These are phyloP conservation scores for Actenoides lindsayi DNA, from an alignment of 2,113 vertebrate genomes.

Conservation along the genomic window DNA sequence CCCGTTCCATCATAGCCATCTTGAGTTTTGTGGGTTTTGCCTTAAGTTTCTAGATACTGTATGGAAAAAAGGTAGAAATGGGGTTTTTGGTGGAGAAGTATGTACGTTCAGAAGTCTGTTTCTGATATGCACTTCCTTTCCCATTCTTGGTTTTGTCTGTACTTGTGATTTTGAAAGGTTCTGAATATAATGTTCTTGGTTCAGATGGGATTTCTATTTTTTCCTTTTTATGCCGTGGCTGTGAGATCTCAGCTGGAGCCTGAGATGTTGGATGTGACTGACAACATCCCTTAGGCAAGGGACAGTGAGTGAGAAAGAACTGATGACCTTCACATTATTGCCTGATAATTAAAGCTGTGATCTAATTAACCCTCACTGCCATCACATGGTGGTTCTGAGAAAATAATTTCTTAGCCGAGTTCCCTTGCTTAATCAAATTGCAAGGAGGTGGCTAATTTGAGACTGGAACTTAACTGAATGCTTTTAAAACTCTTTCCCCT, in stretches of 20 bases:
- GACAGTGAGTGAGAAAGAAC: background rate
- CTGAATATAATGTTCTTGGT: background rate
- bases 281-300: background rate
- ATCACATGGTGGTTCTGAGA: background rate
- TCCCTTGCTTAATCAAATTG: background rate
- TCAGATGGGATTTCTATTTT: background rate
- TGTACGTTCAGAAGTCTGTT: background rate
- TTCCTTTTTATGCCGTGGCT: background rate
- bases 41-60: background rate
- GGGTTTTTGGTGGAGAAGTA: background rate
- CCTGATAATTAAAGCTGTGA: constrained; percentile 20
- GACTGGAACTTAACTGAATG: background rate
- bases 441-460: background rate
- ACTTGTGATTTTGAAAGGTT: background rate
- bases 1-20: background rate
- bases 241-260: background rate
- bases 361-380: constrained; percentile 5
- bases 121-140: background rate
- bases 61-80: background rate
- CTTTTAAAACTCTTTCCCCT: background rate
- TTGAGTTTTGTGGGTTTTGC: background rate
- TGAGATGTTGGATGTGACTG: background rate
- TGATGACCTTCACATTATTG: background rate
- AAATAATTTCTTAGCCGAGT: background rate
- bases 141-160: background rate